Base-by-base conservation (phyloP, 2,797 vertebrate species). In the Scleropages formosus region DNA sequence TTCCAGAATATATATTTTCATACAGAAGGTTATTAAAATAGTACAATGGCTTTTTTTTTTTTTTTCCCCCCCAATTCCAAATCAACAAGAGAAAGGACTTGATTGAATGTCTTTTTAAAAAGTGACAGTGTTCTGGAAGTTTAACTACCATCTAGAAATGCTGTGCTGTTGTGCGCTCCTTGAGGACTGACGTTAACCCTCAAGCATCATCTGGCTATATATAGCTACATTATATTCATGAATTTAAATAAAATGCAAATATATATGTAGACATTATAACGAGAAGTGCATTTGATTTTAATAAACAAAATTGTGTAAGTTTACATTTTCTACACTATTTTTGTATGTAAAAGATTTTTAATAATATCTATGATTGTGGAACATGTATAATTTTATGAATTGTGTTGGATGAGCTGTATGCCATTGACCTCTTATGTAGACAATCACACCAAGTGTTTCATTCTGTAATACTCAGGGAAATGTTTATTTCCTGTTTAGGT, bases 1-100 rank as follows among this genome's bases (percentile, higher is more conserved):
- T 89, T 89, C 88, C 81, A 88, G 88, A 90, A 90, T 91, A 88
- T 91, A 86, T 88, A 86, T 89, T 89, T 75, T 90, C 77, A 89
- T 82, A 84, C 85, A 82, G 78, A 84, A 80, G 78, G 27, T 87
- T 83, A 77, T 62, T 64, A 81, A 31, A 87, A 69, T 84, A 85
- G 77, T 79, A 81, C 77, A 84, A 78, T 6, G 6, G 2, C 73
- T 77, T n/a, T 80, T 31, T 80, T 80, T 80, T 84, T 73, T 77
- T n/a, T 80, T 31, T 80, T 80, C 80, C 84, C 56, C 82, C 80
- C 81, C 58, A 73, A 82, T 79, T 81, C 82, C 81, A 80, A 85
- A 81, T 67, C 82, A 82, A 87, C 80, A 72, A 31, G 49, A 53
- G 15, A 53, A 69, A 53, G 53, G 47, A 62, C 53, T 49, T 46